A percentile compares a stretch with the other conserved stretches of the same genome.
phyloP scores from a whole-genome alignment of 2,113 vertebrate species.

The Diadophis punctatus region DNA sequence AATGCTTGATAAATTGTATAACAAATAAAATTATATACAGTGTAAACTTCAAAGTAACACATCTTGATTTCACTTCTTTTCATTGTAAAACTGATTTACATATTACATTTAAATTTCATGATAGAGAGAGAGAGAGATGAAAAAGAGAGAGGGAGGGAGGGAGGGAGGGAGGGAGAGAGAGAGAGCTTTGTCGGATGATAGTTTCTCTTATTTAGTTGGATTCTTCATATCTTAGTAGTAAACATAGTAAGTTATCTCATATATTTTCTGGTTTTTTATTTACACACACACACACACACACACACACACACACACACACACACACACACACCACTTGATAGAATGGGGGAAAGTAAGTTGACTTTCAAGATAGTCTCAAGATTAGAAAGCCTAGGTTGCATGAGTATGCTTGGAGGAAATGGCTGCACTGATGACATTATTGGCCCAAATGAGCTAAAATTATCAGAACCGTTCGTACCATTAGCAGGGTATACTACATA shows the following conservation, averaged over 20 bases:
- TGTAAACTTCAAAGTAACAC: neutral
- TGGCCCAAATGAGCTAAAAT: neutral
- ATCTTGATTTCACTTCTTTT: neutral
- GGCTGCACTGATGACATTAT: neutral
- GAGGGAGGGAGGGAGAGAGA: no score
- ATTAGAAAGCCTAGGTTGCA: no score
- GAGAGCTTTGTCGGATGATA: neutral
- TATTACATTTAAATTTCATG: no score
- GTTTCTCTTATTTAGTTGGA: neutral
- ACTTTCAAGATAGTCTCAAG: no score
- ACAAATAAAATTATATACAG: neutral
- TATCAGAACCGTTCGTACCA: neutral
- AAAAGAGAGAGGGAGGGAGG: no score
- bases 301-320: no score
- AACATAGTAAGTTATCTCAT: neutral
- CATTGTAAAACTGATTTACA: neutral
- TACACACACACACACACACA: no score
- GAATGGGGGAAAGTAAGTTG: no score
- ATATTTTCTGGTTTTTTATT: neutral
- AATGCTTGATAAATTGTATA: neutral
- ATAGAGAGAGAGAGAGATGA: no score
- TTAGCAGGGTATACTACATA: neutral
- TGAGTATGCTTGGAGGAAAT: neutral
- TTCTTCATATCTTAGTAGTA: neutral
- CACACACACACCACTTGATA: no score